Evolutionary conservation across 1,140 invertebrate genomes (phyloP).

Genomic region (Brachionus sp.): DNA sequence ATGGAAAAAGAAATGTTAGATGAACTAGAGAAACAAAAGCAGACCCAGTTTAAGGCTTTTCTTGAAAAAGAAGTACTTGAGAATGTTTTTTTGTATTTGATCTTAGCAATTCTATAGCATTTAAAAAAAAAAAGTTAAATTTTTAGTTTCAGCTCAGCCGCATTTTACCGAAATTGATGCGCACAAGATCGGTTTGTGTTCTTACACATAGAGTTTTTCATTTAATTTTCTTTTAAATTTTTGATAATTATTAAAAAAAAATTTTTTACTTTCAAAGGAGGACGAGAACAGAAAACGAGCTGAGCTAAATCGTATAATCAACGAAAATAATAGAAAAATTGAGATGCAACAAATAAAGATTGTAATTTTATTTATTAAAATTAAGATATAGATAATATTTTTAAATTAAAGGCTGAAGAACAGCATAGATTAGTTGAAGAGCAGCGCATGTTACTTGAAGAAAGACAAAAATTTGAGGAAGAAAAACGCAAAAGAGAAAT

Average conservation of each 20-base stretch:
- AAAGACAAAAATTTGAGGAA: conserved; percentile 82
- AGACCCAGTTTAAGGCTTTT: conserved; percentile 27
- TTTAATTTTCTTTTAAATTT: neutral
- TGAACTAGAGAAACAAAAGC: conserved; percentile 29
- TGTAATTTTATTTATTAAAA: conserved; percentile 3
- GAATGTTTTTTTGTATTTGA: neutral
- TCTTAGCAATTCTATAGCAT: neutral
- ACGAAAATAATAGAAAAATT: conserved; percentile 23
- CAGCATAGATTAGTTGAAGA: conserved; percentile 91
- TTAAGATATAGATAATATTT: neutral
- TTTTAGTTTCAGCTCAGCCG: neutral
- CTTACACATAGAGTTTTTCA: neutral
- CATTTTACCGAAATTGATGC: neutral
- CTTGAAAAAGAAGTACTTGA: conserved; percentile 33
- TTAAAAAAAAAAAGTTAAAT: neutral
- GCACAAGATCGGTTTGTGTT: neutral
- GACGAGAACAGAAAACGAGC: conserved; percentile 9
- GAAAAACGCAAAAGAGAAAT: conserved; percentile 84
- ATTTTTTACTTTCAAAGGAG: conserved; percentile 3
- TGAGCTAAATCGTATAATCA: conserved; percentile 25
- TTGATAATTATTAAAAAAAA: neutral
- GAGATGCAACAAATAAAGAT: conserved; percentile 45
- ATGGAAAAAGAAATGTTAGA: conserved; percentile 40
- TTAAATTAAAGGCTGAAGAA: conserved; percentile 77
- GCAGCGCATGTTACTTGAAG: conserved; percentile 89